phyloP scores from a whole-genome alignment of 2,113 vertebrate genomes.

The Eurystomus gularis region DNA sequence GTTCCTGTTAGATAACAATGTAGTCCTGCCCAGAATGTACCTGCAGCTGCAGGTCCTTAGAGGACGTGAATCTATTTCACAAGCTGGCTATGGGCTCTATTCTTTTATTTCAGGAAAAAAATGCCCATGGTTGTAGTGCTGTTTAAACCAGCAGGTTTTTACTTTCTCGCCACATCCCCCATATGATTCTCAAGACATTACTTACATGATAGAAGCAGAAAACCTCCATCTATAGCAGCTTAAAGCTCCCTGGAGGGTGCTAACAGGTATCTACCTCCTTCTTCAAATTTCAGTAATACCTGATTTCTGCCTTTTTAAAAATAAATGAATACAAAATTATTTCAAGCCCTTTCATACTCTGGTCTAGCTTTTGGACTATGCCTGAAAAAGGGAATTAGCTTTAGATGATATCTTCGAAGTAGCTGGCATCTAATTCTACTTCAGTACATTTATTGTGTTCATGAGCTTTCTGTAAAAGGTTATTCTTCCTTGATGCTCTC shows the following conservation, averaged over 20 bases:
- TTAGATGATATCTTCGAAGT: not conserved
- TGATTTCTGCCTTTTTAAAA: not conserved
- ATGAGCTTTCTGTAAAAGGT: not conserved
- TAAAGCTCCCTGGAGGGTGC: not conserved
- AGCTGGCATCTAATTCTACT: not conserved
- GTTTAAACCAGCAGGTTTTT: not conserved
- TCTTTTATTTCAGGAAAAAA: not conserved
- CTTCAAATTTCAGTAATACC: not conserved
- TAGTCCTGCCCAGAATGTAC: not conserved
- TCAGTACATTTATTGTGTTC: not conserved
- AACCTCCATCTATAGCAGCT: not conserved
- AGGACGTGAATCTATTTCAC: not conserved
- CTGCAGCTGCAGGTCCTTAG: not conserved
- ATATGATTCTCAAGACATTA: not conserved
- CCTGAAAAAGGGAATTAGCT: not conserved
- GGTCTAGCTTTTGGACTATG: not conserved
- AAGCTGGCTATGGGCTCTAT: not conserved
- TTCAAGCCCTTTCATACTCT: not conserved
- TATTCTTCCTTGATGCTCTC: not conserved
- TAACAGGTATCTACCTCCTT: not conserved
- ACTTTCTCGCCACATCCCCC: not conserved
- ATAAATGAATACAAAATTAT: not conserved
- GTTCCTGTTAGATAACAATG: not conserved
- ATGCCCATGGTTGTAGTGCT: not conserved
- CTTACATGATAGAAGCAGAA: not conserved